Evolutionary conservation across 2,113 vertebrate species (phyloP).

Genomic region (Rhinopomastus cyanomelas): DNA sequence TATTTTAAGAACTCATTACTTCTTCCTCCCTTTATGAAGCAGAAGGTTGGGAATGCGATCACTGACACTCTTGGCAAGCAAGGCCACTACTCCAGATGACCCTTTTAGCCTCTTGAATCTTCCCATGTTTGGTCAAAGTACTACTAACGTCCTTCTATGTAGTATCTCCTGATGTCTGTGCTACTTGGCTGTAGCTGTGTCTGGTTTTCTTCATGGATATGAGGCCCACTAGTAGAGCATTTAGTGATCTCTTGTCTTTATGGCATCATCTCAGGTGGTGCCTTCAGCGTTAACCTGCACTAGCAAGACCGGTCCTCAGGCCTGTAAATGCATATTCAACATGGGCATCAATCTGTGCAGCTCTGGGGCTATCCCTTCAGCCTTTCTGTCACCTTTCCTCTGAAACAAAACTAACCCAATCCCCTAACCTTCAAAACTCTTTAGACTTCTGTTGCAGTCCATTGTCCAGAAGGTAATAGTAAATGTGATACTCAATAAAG

Average conservation of each 20-base stretch:
- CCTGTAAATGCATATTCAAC: background rate
- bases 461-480: rapidly evolving
- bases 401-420: background rate
- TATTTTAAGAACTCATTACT: background rate
- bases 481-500: background rate
- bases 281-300: background rate
- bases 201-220: background rate
- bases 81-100: background rate
- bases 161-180: background rate
- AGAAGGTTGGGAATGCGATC: background rate
- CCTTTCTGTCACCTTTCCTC: background rate
- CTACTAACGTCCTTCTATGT: background rate
- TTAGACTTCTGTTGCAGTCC: background rate
- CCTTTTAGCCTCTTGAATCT: background rate
- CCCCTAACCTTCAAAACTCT: background rate
- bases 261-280: background rate
- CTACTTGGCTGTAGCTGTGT: background rate
- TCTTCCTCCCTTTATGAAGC: background rate
- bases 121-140: background rate
- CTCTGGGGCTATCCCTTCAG: background rate
- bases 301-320: background rate
- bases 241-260: background rate
- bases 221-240: background rate
- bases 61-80: background rate
- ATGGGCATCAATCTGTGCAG: background rate